phyloP scores from a whole-genome alignment of 2,797 vertebrate genomes.

The Phrynocephalus guinanensis region DNA sequence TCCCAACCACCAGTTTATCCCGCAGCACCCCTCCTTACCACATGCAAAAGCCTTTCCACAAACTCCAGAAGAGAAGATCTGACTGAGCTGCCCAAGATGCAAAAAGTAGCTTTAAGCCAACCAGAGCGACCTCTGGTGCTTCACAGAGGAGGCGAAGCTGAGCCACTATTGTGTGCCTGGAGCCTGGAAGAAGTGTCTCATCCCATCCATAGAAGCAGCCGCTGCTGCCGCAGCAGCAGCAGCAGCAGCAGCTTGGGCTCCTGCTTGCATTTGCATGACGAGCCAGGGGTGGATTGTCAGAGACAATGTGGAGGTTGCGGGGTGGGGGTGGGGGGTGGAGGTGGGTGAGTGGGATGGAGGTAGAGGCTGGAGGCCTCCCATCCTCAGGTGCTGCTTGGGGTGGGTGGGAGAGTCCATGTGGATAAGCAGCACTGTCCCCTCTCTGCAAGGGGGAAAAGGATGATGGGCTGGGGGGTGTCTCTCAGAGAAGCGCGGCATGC shows the following conservation, averaged over 20 bases:
- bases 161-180: conserved; percentile 45
- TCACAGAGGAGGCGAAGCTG: conserved; percentile 56
- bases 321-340: background rate
- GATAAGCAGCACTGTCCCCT: conserved; percentile 1
- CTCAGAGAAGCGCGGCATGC: background rate
- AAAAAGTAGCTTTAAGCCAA: conserved; percentile 62
- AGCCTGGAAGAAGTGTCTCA: conserved; percentile 55
- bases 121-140: conserved; percentile 68
- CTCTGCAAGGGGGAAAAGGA: background rate
- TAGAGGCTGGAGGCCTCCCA: conserved; percentile 47
- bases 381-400: conserved; percentile 15
- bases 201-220: conserved; percentile 56
- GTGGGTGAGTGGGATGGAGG: background rate
- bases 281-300: conserved; percentile 49
- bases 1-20: conserved; percentile 25
- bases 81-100: conserved; percentile 63
- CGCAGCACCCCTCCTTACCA: conserved; percentile 39
- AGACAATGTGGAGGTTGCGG: conserved; percentile 2
- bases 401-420: conserved; percentile 11
- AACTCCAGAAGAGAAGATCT: conserved; percentile 52
- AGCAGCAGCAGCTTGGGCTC: conserved; percentile 24
- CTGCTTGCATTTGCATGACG: conserved; percentile 49
- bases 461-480: background rate
- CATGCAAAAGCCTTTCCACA: conserved; percentile 43
- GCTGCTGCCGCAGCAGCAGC: background rate